Percentiles rank a stretch among this genome's conserved stretches.
Conservation (phyloP, 1,140 invertebrate genomes). For the Diorhabda sublineata region DNA sequence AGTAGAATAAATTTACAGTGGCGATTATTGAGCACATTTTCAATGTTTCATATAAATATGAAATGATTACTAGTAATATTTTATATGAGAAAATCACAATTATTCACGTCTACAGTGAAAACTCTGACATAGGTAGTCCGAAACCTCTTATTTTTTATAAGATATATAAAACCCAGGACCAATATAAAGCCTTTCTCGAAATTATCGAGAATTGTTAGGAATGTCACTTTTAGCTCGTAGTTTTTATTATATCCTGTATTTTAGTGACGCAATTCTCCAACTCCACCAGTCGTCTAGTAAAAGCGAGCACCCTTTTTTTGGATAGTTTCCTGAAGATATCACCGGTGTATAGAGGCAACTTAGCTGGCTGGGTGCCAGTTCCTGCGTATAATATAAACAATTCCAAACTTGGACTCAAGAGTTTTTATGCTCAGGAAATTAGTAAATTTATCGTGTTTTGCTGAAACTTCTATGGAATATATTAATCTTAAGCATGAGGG, state of each 20-base stretch:
- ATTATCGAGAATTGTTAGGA: too few species aligned
- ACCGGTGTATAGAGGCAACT: neutral
- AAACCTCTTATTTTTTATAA: too few species aligned
- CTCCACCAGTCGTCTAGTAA: neutral
- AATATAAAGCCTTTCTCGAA: too few species aligned
- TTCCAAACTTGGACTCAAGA: slow-evolving; percentile 13
- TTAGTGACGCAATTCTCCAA: neutral
- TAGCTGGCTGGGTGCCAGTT: slow-evolving; percentile 12
- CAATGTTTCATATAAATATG: too few species aligned
- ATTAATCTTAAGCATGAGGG: slow-evolving; percentile 13
- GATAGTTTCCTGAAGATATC: neutral
- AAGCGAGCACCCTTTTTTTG: neutral
- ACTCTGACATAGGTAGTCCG: too few species aligned
- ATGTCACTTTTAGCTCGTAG: too few species aligned
- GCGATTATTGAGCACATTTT: too few species aligned
- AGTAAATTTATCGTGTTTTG: slow-evolving; percentile 18
- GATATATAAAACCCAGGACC: too few species aligned
- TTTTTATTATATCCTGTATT: neutral
- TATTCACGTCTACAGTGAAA: too few species aligned
- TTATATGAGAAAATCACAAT: too few species aligned
- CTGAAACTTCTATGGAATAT: slow-evolving; percentile 11
- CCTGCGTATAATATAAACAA: slow-evolving; percentile 16
- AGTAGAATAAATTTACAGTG: too few species aligned
- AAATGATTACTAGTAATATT: too few species aligned
- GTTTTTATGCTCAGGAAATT: slow-evolving; percentile 17